These are phyloP conservation scores for Heliconius aoede DNA, from an alignment of 2,888 invertebrate genomes.

Conservation along the genomic window DNA sequence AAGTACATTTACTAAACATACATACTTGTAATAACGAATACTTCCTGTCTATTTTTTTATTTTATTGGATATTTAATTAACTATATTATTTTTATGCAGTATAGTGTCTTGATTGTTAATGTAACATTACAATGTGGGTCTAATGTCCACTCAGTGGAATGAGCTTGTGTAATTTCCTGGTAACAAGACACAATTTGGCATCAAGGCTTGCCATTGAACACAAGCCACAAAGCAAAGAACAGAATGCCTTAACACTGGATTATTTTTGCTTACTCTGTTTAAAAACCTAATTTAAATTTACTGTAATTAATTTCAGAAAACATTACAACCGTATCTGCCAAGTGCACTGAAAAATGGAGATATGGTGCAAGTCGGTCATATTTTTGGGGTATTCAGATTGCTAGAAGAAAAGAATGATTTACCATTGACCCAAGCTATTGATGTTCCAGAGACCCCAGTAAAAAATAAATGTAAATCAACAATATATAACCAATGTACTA, in stretches of 20 bases:
- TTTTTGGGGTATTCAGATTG: constrained; percentile 72
- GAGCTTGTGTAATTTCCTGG: too few relatives aligned
- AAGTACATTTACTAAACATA: constrained; percentile 54
- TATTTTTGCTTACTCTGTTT: too few relatives aligned
- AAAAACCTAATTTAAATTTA: not conserved
- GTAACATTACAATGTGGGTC: too few relatives aligned
- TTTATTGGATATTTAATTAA: not conserved
- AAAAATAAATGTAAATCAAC: constrained; percentile 55
- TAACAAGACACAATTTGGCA: too few relatives aligned
- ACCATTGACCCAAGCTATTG: constrained; percentile 74
- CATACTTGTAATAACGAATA: too few relatives aligned
- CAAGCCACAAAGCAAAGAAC: too few relatives aligned
- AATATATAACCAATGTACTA: constrained; percentile 56
- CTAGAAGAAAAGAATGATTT: constrained; percentile 67
- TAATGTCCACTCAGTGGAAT: too few relatives aligned
- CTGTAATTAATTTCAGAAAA: constrained; percentile 59
- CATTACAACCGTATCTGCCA: constrained; percentile 68
- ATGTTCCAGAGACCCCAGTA: constrained; percentile 71
- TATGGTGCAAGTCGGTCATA: constrained; percentile 73
- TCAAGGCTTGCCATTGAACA: too few relatives aligned
- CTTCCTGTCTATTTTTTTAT: not conserved
- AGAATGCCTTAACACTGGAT: too few relatives aligned
- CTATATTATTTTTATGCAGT: too few relatives aligned
- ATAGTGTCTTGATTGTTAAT: too few relatives aligned
- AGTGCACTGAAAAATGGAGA: constrained; percentile 69